A percentile compares a stretch with the other conserved stretches of the same genome.
phyloP scores from a whole-genome alignment of 2,888 invertebrate genomes.

The Serrognathus titanus region DNA sequence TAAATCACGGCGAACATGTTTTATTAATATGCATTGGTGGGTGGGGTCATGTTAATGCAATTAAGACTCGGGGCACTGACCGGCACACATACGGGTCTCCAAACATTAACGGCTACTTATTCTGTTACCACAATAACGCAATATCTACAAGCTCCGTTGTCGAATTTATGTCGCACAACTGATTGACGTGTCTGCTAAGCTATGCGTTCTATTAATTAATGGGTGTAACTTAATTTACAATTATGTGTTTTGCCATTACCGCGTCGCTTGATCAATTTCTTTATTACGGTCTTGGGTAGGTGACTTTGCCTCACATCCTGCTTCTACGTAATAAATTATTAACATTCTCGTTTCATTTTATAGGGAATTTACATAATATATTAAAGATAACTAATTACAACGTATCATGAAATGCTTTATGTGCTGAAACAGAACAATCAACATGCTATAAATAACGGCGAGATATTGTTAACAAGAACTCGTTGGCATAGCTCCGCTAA shows the following conservation, averaged over 20 bases:
- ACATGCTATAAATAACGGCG: neutral
- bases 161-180: slow-evolving; percentile 27
- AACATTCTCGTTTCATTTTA: neutral
- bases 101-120: slow-evolving; percentile 10
- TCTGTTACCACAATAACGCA: slow-evolving; percentile 7
- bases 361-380: neutral
- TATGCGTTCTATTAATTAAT: slow-evolving; percentile 25
- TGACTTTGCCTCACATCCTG: neutral
- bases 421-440: slow-evolving; percentile 1
- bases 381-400: neutral
- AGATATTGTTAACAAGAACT: no score
- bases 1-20: slow-evolving; percentile 47
- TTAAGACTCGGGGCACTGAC: slow-evolving; percentile 44
- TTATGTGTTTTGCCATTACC: slow-evolving; percentile 5
- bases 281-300: neutral
- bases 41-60: slow-evolving; percentile 49
- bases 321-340: neutral
- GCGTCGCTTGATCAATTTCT: neutral
- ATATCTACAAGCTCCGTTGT: slow-evolving; percentile 15
- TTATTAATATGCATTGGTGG: slow-evolving; percentile 49
- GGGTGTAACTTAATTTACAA: slow-evolving; percentile 28
- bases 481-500: no score
- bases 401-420: neutral
- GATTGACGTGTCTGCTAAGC: slow-evolving; percentile 25
- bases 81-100: slow-evolving; percentile 34